Evolutionary conservation across 2,888 invertebrate genomes (phyloP).

Genomic region (Anarsia innoxiella): DNA sequence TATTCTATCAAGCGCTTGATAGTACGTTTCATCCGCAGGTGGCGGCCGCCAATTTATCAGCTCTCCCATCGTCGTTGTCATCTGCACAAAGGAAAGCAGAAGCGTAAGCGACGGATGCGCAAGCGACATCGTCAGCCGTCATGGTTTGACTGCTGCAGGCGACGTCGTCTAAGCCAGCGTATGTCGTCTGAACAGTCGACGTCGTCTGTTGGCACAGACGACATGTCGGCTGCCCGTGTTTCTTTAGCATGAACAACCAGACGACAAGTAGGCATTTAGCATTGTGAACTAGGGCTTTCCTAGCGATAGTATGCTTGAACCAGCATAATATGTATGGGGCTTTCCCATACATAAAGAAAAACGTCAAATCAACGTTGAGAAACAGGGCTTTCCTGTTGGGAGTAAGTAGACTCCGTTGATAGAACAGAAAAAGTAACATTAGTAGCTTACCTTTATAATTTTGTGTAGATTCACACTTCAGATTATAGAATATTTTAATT

Average conservation of each 20-base stretch:
- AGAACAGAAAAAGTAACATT: no score
- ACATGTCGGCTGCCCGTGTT: background rate
- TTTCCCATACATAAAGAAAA: no score
- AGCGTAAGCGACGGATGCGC: background rate
- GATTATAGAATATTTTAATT: no score
- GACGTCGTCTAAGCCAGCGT: background rate
- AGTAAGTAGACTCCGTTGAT: no score
- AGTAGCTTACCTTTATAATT: no score
- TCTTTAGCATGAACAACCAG: background rate
- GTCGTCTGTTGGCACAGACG: no score
- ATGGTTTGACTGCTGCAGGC: background rate
- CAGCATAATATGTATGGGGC: no score
- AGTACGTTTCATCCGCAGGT: conserved; percentile 4
- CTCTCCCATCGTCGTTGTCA: conserved; percentile 6
- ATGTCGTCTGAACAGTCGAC: conserved; percentile 3
- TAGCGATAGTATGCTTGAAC: no score
- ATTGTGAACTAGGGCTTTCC: background rate
- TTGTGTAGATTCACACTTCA: no score
- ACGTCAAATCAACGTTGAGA: no score
- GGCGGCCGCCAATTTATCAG: conserved; percentile 2
- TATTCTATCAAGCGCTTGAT: conserved; percentile 1
- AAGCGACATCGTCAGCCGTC: conserved; percentile 3
- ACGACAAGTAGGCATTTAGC: background rate
- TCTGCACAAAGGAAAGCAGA: conserved; percentile 2
- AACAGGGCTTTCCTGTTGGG: no score